Percentiles rank a stretch among this genome's conserved stretches.
phyloP scores from a whole-genome alignment of 2,888 invertebrate genomes.

The Alloplasta piceator region DNA sequence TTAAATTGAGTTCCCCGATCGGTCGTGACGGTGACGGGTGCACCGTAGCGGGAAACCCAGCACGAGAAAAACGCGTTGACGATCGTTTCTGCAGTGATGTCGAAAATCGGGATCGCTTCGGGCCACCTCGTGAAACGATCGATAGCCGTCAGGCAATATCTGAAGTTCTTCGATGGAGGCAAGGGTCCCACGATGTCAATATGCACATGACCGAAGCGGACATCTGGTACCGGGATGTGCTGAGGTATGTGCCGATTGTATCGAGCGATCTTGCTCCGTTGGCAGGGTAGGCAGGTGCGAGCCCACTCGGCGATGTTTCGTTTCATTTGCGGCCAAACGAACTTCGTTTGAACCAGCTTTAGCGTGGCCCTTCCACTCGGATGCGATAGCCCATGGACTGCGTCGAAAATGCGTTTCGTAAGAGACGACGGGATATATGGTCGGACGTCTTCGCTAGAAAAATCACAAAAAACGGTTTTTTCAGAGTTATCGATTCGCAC shows the following conservation, averaged over 20 bases:
- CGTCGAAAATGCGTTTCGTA: slow-evolving; percentile 55
- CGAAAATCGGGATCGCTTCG: slow-evolving; percentile 67
- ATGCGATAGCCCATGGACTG: slow-evolving; percentile 62
- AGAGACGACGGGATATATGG: slow-evolving; percentile 27
- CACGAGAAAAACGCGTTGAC: slow-evolving; percentile 54
- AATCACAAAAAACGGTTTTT: slow-evolving; percentile 33
- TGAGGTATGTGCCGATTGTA: slow-evolving; percentile 68
- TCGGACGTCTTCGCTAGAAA: slow-evolving; percentile 23
- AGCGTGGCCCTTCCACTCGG: slow-evolving; percentile 64
- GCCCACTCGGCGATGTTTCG: slow-evolving; percentile 72
- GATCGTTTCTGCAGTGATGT: slow-evolving; percentile 58
- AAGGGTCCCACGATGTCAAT: slow-evolving; percentile 78
- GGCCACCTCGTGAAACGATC: slow-evolving; percentile 74
- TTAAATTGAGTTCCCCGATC: slow-evolving; percentile 80
- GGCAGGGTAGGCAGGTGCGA: slow-evolving; percentile 73
- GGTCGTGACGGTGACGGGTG: slow-evolving; percentile 66
- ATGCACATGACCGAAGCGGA: too few species aligned
- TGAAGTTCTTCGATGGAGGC: slow-evolving; percentile 70
- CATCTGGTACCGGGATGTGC: too few species aligned
- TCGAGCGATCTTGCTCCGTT: slow-evolving; percentile 72
- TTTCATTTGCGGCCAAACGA: slow-evolving; percentile 71
- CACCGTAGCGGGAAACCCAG: slow-evolving; percentile 68
- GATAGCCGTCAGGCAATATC: slow-evolving; percentile 77
- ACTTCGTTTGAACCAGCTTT: slow-evolving; percentile 67
- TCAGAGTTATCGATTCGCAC: slow-evolving; percentile 30